Evolutionary conservation across 2,797 vertebrate genomes (phyloP).

Genomic region (Natrix natrix): DNA sequence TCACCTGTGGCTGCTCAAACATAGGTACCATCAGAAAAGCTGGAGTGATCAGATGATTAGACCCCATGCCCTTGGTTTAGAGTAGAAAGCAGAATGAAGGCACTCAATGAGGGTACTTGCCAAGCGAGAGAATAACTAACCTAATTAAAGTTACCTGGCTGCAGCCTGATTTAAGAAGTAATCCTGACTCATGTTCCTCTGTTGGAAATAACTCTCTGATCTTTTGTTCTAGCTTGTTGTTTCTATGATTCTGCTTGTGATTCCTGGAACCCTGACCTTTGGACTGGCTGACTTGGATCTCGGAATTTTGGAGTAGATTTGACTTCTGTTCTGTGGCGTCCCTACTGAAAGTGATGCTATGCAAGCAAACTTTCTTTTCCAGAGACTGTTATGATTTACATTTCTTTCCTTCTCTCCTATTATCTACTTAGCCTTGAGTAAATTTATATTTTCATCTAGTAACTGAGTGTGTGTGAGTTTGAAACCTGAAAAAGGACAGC

Average conservation of each 20-base stretch:
- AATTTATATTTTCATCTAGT: background rate
- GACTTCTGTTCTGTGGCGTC: background rate
- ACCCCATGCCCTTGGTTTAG: background rate
- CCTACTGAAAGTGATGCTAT: background rate
- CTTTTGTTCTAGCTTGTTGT: background rate
- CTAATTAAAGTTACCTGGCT: background rate
- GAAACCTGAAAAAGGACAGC: background rate
- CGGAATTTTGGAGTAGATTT: background rate
- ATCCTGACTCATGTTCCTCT: background rate
- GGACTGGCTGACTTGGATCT: background rate
- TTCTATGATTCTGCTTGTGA: background rate
- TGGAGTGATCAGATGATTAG: background rate
- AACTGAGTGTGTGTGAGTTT: background rate
- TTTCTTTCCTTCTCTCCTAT: background rate
- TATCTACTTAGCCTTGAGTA: background rate
- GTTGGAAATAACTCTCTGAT: background rate
- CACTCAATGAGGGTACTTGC: background rate
- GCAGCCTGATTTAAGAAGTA: background rate
- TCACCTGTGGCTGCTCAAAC: background rate
- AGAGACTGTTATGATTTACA: background rate
- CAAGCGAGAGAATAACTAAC: background rate
- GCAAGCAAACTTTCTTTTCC: background rate
- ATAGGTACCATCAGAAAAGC: background rate
- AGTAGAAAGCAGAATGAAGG: background rate
- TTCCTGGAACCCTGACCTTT: background rate